phyloP scores from a whole-genome alignment of 2,888 invertebrate genomes.

The Synanthedon tipuliformis region DNA sequence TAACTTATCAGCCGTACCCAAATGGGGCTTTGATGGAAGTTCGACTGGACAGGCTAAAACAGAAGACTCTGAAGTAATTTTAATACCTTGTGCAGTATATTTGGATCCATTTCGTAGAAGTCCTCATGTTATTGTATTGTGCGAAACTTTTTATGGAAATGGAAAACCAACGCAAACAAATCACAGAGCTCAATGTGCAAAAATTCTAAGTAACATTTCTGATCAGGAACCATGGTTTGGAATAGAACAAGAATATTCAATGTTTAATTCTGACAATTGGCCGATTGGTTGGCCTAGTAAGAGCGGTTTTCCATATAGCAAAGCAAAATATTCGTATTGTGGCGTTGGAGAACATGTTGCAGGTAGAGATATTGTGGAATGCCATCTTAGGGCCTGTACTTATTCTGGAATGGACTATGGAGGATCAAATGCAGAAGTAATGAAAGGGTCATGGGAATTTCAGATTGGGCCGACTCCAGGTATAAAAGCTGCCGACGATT shows the following conservation, averaged over 20 bases:
- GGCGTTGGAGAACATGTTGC: conserved; percentile 94
- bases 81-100: conserved; percentile 90
- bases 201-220: conserved; percentile 59
- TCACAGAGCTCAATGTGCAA: conserved; percentile 76
- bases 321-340: conserved; percentile 88
- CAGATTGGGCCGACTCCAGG: conserved; percentile 93
- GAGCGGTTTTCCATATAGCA: conserved; percentile 83
- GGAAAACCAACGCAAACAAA: conserved; percentile 82
- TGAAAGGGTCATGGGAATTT: conserved; percentile 95
- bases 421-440: conserved; percentile 98
- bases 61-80: conserved; percentile 87
- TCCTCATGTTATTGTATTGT: conserved; percentile 88
- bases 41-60: conserved; percentile 88
- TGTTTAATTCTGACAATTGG: conserved; percentile 84
- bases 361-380: conserved; percentile 94
- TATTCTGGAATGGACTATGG: conserved; percentile 92
- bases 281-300: conserved; percentile 94
- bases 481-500: conserved; percentile 83
- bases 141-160: conserved; percentile 82
- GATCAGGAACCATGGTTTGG: conserved; percentile 87
- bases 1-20: conserved; percentile 67
- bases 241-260: conserved; percentile 91
- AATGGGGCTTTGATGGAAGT: conserved; percentile 94
- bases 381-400: conserved; percentile 84
- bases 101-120: conserved; percentile 90